Conservation (phyloP, 2,797 vertebrate species). For the Pitangus sulphuratus region DNA sequence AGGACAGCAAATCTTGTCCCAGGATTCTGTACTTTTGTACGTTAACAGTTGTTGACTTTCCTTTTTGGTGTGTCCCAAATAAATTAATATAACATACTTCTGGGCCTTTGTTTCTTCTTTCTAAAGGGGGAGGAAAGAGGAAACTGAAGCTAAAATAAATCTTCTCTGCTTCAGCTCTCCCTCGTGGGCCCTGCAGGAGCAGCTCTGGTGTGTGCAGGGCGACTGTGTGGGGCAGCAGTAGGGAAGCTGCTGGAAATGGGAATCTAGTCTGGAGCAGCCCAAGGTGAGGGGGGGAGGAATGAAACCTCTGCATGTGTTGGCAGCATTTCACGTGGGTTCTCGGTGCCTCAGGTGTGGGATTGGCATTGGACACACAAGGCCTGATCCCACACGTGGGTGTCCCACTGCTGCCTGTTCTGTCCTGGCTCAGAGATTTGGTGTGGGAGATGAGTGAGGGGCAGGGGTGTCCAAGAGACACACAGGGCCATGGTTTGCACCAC, state of each 20-base stretch:
- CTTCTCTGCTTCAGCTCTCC: background rate
- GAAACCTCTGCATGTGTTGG: rapidly evolving
- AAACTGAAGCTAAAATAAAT: conserved; percentile 24
- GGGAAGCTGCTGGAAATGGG: background rate
- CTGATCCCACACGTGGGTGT: rapidly evolving
- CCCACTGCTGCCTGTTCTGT: background rate
- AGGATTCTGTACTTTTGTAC: conserved; percentile 70
- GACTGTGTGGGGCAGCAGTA: rapidly evolving
- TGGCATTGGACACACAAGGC: rapidly evolving
- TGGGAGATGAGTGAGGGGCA: background rate
- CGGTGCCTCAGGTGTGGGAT: rapidly evolving
- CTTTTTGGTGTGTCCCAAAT: conserved; percentile 70
- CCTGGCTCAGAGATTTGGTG: rapidly evolving
- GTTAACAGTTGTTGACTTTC: conserved; percentile 64
- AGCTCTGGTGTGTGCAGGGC: background rate
- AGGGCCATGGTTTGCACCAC: rapidly evolving
- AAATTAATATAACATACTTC: conserved; percentile 64
- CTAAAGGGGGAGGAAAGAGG: conserved; percentile 38
- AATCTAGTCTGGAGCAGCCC: background rate
- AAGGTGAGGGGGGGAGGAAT: background rate
- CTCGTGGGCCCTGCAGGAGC: background rate
- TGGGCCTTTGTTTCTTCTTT: conserved; percentile 45
- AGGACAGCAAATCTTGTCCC: conserved; percentile 71
- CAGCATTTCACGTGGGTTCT: background rate
- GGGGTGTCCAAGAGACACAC: rapidly evolving